Evolutionary conservation across 1,140 invertebrate genomes (phyloP), one percentile per base, ranked within the genome.

Genomic region (Temnothorax longispinosus): DNA sequence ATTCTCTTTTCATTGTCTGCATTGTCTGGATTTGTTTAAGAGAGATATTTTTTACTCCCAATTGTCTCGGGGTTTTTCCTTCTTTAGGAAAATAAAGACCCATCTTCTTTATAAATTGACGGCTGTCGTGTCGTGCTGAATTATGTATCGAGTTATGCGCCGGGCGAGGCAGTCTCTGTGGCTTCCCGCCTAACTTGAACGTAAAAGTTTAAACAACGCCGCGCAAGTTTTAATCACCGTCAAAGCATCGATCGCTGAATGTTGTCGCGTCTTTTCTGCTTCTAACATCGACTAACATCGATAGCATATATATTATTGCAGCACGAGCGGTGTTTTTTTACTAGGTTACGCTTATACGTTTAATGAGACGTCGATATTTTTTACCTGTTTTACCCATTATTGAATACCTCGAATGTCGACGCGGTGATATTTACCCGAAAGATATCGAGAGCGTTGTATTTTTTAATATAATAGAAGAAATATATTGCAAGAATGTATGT

Each of bases 181-280:
- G 32, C 21, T 78, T 64, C 38, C 44, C 52, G 21, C 47, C 41
- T 44, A 44, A 62, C 67, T 41, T 32, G 32, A 71, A 60, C 32
- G 32, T 69, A 47, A 81, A 87, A 87, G 54, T 64, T 81, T 71
- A 87, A 71, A 60, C 47, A 87, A 50, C 44, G 27, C 18, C 15
- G n/a, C 41, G 38, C 77, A 69, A 74, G 71, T 76, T 65, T 85
- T 85, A 76, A 65, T 65, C 54, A 77, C 21, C 27, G 69, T 50
- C 52, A 78, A 41, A 56, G 41, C 44, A 77, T 60, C 60, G 71
- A 78, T 76, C 71, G 75, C 44, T 35, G 38, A 69, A 50, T 44
- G 71, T 54, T 80, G 47, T 60, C 58, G 77, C 77, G 32, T 72
- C 18, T 47, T 60, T 52, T 47, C 32, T 52, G n/a, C 13, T 7